phyloP scores from a whole-genome alignment of 2,113 vertebrate species.

The Diglossa brunneiventris region DNA sequence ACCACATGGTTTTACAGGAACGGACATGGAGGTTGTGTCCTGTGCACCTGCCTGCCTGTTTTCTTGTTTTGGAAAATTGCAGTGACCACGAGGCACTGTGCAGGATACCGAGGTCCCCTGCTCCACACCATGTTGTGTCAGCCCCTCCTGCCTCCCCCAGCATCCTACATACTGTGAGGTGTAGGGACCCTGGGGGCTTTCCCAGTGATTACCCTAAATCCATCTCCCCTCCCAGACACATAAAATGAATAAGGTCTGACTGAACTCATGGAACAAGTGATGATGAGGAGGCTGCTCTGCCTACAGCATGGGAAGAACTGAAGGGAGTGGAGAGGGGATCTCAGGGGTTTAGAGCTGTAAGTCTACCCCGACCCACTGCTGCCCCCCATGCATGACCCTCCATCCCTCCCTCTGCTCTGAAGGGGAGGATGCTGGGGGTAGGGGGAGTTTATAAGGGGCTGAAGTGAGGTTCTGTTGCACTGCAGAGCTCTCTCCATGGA shows the following conservation, averaged over 20 bases:
- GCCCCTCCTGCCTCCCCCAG: not conserved
- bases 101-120: not conserved
- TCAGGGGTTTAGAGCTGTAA: not conserved
- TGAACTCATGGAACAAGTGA: not conserved
- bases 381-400: not conserved
- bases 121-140: not conserved
- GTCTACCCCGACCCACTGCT: not conserved
- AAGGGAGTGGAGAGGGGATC: rapidly evolving
- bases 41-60: not conserved
- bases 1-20: not conserved
- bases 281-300: not conserved
- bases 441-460: not conserved
- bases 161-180: rapidly evolving
- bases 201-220: not conserved
- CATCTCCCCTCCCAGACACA: not conserved
- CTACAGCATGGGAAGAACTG: not conserved
- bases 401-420: not conserved
- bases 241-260: not conserved
- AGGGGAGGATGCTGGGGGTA: not conserved
- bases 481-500: not conserved
- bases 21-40: not conserved
- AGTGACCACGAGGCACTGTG: not conserved
- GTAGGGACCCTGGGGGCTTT: not conserved
- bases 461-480: not conserved
- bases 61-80: slow-evolving; percentile 11